A percentile compares a stretch with the other conserved stretches of the same genome.
Conservation (phyloP, 2,113 vertebrate species). For the Labeo catla region DNA sequence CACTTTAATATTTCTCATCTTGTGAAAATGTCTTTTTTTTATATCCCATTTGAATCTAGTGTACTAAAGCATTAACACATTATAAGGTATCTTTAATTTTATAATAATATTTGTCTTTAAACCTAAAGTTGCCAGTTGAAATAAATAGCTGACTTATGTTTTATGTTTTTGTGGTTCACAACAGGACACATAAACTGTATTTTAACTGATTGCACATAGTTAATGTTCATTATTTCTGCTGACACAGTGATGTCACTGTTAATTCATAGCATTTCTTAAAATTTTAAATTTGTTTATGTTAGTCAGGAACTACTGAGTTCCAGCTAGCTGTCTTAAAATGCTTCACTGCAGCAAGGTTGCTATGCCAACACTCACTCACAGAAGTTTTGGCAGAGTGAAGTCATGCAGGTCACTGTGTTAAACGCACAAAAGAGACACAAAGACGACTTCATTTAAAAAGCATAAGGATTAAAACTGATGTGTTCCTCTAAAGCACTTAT, state of each 20-base stretch:
- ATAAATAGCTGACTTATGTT: not conserved
- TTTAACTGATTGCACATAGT: not conserved
- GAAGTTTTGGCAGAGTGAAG: conserved; percentile 49
- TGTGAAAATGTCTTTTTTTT: not conserved
- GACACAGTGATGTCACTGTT: not conserved
- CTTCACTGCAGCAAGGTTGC: conserved; percentile 62
- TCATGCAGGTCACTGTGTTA: conserved; percentile 48
- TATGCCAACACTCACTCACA: conserved; percentile 69
- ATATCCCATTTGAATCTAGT: not conserved
- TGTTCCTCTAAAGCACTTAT: not conserved
- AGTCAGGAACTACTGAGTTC: conserved; percentile 53
- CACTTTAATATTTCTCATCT: conserved; percentile 31
- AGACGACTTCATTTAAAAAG: not conserved
- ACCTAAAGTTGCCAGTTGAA: not conserved
- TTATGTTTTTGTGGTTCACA: not conserved
- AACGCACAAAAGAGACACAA: conserved; percentile 51
- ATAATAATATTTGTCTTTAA: not conserved
- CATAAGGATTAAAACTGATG: not conserved
- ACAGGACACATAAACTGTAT: not conserved
- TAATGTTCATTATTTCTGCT: not conserved
- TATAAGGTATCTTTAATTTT: not conserved
- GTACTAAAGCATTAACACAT: not conserved
- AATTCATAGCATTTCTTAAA: not conserved
- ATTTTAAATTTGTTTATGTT: not conserved
- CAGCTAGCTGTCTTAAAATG: conserved; percentile 27